Base-by-base conservation (phyloP, 2,797 vertebrate species). In the Denticeps clupeoides region DNA sequence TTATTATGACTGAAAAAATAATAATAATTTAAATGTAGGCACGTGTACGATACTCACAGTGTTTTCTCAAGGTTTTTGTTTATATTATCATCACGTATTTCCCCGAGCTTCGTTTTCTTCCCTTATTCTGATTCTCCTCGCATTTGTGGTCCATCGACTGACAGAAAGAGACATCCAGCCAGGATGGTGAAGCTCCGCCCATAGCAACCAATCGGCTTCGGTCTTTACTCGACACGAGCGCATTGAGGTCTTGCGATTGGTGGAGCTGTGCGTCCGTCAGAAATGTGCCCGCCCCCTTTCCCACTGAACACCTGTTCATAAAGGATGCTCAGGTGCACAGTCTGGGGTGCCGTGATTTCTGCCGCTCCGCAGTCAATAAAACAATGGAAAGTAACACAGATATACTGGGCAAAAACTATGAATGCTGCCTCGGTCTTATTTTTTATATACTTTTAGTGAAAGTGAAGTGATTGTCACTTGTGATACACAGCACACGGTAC, bases 151-250 rank as follows among this genome's bases (percentile, higher is more conserved):
- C 69, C 69, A 64, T 65, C 58, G 68, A 74, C 74, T 78, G 76
- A 68, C 79, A 81, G 79, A 64, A 7, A 60, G 50, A 45, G 58
- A 26, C 46, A 28, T 41, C 18, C 38, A 65, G 63, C 55, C 32
- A 15, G 59, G 71, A 74, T 72, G 65, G 64, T 49, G 53, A 35
- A 22, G 69, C 64, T 59, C 73, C 83, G 69, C 83, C 84, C 83
- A 15, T 85, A 67, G 76, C 69, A 77, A 86, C 84, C 79, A 83
- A 84, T 82, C 60, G 54, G 11, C 24, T 0, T 4, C 38, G 15
- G 41, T 26, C 24, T 5, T 10, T 57, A 35, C 67, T 64, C 62
- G 32, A 40, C 41, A 56, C 1, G 4, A 1, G 1, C 22, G 15
- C 4, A 41, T 31, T 3, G 7, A 25, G 24, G 29, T 4, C 46